Evolutionary conservation across 2,888 invertebrate genomes (phyloP), one percentile per base, ranked within the genome.

Genomic region (Eilema griseolum): DNA sequence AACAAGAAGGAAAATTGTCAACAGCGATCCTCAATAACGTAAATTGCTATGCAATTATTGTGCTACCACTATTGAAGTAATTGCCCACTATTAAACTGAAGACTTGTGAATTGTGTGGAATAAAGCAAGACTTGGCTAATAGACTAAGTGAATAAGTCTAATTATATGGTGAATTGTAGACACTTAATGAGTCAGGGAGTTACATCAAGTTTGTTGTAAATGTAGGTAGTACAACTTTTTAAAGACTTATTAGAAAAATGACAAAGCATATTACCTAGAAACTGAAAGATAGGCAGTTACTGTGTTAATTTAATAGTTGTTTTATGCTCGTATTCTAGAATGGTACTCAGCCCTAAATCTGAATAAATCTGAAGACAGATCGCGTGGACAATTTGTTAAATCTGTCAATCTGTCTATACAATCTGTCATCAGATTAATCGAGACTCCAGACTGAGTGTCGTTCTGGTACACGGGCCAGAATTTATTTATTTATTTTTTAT

Each of bases 11-110:
- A 76, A 80, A 88, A 88, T 85, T 84, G 85, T 85, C 86, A 80
- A 83, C 76, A 77, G 75, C 78, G 26, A 78, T 78, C 71, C 73
- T 77, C 74, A 78, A 77, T 80, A 83, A 74, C 71, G 79, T 70
- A 81, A 85, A 87, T 86, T 85, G 79, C 79, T 67, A 70, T 68
- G 75, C 83, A 85, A 86, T 86, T 83, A 86, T 78, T 74, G 68
- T 66, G 76, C 75, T 67, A 61, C 75, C 67, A 76, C 74, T 73
- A 75, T 77, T 70, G 63, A 65, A 67, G 69, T 82, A 82, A 85
- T 85, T 81, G 81, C 66, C 76, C 70, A 72, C 75, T 72, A 83
- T 86, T 86, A 88, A 78, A 77, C 76, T 65, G 28, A 57, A 57
- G 68, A 66, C 71, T 68, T 61, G 71, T 70, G 75, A 78, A 77